phyloP scores from a whole-genome alignment of 2,888 invertebrate genomes.

The Xylophagus ater region DNA sequence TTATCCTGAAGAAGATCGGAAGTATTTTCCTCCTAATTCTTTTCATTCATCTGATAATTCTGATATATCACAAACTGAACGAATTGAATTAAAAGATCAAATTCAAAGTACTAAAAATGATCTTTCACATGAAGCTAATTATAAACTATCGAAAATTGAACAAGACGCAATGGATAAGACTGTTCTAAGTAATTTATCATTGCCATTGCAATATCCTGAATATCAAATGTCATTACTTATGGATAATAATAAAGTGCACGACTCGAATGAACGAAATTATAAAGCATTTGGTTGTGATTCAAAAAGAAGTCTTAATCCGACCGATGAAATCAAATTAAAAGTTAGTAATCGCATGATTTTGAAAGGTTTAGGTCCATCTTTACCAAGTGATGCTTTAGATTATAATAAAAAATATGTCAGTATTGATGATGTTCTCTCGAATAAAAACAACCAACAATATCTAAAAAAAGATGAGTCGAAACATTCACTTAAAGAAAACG shows the following conservation, averaged over 20 bases:
- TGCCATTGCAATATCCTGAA: slow-evolving; percentile 6
- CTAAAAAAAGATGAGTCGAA: no score
- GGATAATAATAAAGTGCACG: slow-evolving; percentile 29
- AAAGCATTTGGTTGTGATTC: slow-evolving; percentile 23
- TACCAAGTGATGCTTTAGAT: slow-evolving; percentile 28
- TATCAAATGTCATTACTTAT: slow-evolving; percentile 5
- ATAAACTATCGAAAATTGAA: slow-evolving; percentile 36
- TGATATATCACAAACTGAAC: no score
- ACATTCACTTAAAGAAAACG: no score
- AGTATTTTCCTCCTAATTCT: no score
- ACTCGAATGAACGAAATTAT: slow-evolving; percentile 36
- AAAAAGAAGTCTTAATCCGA: slow-evolving; percentile 24
- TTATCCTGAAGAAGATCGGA: no score
- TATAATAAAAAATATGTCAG: slow-evolving; percentile 19
- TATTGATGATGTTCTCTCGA: slow-evolving; percentile 25
- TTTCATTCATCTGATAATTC: no score
- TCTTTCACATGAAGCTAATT: slow-evolving; percentile 36
- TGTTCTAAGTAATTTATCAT: neutral
- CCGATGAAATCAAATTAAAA: slow-evolving; percentile 31
- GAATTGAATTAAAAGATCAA: slow-evolving; percentile 21
- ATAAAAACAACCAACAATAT: no score
- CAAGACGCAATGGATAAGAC: slow-evolving; percentile 26
- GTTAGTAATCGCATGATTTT: slow-evolving; percentile 30
- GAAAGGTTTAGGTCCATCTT: slow-evolving; percentile 29
- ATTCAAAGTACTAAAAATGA: slow-evolving; percentile 25